Conservation (phyloP, 2,113 vertebrate species). For the Manacus vitellinus region DNA sequence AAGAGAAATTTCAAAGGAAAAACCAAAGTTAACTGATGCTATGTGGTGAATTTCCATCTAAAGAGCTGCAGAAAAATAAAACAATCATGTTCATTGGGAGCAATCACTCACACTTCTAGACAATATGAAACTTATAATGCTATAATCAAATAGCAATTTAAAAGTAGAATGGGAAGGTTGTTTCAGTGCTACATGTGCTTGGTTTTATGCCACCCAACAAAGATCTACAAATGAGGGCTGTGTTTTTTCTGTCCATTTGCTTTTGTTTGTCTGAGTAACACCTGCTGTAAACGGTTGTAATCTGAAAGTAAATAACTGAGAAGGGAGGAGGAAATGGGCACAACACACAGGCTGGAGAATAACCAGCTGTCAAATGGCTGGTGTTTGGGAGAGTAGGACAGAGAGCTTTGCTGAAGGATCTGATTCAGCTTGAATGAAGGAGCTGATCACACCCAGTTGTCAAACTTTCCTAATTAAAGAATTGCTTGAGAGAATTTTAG, state of each 20-base stretch:
- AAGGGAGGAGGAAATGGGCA: conserved; percentile 37
- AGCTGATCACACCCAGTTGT: neutral
- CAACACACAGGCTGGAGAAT: neutral
- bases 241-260: neutral
- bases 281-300: conserved; percentile 37
- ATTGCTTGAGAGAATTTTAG: neutral
- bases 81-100: neutral
- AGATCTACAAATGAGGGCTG: neutral
- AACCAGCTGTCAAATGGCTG: conserved; percentile 52
- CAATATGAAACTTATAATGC: neutral
- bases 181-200: neutral
- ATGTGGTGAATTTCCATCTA: neutral
- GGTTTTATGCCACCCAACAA: neutral
- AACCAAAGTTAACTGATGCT: neutral
- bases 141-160: neutral
- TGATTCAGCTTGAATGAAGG: neutral
- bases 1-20: neutral
- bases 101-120: neutral
- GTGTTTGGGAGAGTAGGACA: neutral
- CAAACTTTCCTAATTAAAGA: neutral
- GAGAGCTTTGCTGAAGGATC: neutral
- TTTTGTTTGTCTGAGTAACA: conserved; percentile 37
- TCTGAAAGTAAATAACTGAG: conserved; percentile 59
- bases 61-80: neutral
- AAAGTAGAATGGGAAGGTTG: neutral